A percentile compares a stretch with the other conserved stretches of the same genome.
Conservation (phyloP, 2,113 vertebrate genomes). For the Pluvialis apricaria region DNA sequence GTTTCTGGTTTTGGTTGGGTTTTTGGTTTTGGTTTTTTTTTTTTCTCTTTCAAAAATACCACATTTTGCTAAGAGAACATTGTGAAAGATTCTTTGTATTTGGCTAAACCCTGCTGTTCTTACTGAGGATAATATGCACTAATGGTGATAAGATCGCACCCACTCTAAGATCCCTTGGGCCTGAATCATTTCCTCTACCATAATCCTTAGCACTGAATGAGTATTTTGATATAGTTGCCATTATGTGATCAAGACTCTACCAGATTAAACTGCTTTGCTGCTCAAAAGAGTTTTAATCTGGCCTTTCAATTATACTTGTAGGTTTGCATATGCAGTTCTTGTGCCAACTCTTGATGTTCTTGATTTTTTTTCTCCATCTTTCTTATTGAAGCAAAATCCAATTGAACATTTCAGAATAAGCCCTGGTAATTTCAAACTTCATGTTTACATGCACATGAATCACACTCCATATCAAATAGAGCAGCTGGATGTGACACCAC, state of each 20-base stretch:
- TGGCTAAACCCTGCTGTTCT: not conserved
- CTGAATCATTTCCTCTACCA: not conserved
- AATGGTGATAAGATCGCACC: slow-evolving; percentile 14
- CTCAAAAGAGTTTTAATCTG: not conserved
- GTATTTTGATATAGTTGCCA: not conserved
- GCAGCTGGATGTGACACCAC: not conserved
- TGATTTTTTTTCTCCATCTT: not conserved
- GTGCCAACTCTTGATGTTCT: not conserved
- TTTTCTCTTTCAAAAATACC: not conserved
- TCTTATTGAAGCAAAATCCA: not conserved
- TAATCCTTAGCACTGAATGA: not conserved
- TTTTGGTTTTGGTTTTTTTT: not conserved
- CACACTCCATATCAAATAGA: not conserved
- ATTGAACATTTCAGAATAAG: not conserved
- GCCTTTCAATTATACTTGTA: not conserved
- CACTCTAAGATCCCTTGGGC: not conserved
- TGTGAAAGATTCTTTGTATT: not conserved
- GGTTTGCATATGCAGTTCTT: not conserved
- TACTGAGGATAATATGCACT: not conserved
- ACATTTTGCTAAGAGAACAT: not conserved
- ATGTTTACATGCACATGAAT: not conserved
- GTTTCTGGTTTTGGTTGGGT: not conserved
- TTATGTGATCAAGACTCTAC: not conserved
- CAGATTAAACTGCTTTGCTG: not conserved
- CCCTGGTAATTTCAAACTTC: not conserved